A percentile compares a stretch with the other conserved stretches of the same genome.
Conservation (phyloP, 2,113 vertebrate genomes). For the Pogona vitticeps region DNA sequence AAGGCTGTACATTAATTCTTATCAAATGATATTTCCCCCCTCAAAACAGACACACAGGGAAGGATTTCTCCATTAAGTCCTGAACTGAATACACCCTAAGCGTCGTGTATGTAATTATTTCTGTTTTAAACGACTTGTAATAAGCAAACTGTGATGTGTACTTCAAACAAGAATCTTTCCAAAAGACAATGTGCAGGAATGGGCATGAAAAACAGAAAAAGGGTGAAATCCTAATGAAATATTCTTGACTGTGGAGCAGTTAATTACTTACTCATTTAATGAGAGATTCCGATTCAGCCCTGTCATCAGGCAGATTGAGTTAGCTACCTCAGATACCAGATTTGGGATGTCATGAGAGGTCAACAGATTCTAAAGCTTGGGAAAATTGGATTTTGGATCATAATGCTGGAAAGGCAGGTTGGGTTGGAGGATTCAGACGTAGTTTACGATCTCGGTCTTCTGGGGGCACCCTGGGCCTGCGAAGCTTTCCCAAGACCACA, state of each 20-base stretch:
- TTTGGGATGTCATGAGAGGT: not conserved
- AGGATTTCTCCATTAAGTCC: slow-evolving; percentile 34
- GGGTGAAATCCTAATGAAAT: not conserved
- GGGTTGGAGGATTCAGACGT: too few relatives aligned
- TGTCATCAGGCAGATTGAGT: not conserved
- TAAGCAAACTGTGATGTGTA: slow-evolving; percentile 39
- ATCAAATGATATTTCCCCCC: slow-evolving; percentile 32
- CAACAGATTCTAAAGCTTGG: not conserved
- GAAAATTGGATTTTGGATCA: not conserved
- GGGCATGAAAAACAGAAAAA: not conserved
- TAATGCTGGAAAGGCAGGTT: too few relatives aligned
- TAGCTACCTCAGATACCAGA: not conserved
- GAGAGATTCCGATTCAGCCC: not conserved
- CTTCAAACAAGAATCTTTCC: slow-evolving; percentile 38
- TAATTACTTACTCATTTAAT: too few relatives aligned
- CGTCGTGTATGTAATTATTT: slow-evolving; percentile 48
- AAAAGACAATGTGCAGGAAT: not conserved
- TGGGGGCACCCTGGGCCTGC: too few relatives aligned
- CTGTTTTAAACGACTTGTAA: slow-evolving; percentile 30
- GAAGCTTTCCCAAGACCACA: too few relatives aligned
- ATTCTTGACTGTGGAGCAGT: not conserved
- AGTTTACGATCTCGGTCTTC: too few relatives aligned
- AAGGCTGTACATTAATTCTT: slow-evolving; percentile 52
- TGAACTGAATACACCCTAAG: not conserved
- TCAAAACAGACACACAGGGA: not conserved